Evolutionary conservation across 2,113 vertebrate species (phyloP).

Genomic region (Empidonax traillii): DNA sequence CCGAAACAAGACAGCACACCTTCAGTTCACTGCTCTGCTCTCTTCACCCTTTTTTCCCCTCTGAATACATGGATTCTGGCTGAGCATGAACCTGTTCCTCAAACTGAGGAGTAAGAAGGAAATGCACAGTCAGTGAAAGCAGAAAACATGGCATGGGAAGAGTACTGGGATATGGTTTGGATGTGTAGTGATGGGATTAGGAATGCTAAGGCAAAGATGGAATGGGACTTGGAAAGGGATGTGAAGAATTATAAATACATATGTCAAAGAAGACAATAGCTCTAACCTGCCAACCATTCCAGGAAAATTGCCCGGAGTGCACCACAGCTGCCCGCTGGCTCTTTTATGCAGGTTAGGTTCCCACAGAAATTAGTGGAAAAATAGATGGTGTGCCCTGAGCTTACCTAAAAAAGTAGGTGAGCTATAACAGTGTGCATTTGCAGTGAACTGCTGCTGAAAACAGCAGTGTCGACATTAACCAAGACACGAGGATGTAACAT

Average conservation of each 20-base stretch:
- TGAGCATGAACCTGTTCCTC: background rate
- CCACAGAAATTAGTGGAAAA: background rate
- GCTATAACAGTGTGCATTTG: background rate
- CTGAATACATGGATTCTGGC: background rate
- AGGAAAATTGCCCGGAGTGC: background rate
- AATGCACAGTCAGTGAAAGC: background rate
- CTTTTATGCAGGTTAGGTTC: background rate
- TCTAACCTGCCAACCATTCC: background rate
- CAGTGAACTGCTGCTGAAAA: background rate
- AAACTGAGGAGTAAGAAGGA: background rate
- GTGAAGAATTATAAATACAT: background rate
- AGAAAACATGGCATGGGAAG: background rate
- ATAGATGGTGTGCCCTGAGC: background rate
- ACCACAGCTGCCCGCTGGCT: background rate
- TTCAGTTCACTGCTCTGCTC: background rate
- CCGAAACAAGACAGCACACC: background rate
- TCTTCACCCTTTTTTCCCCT: background rate
- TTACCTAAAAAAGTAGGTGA: background rate
- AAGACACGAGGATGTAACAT: background rate
- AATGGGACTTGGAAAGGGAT: rapidly evolving
- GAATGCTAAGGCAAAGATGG: background rate
- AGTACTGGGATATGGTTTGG: background rate
- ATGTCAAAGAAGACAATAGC: background rate
- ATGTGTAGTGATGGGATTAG: too few species aligned
- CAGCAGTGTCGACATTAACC: background rate